Evolutionary conservation across 2,113 vertebrate genomes (phyloP).

Genomic region (Hypanus sabinus): DNA sequence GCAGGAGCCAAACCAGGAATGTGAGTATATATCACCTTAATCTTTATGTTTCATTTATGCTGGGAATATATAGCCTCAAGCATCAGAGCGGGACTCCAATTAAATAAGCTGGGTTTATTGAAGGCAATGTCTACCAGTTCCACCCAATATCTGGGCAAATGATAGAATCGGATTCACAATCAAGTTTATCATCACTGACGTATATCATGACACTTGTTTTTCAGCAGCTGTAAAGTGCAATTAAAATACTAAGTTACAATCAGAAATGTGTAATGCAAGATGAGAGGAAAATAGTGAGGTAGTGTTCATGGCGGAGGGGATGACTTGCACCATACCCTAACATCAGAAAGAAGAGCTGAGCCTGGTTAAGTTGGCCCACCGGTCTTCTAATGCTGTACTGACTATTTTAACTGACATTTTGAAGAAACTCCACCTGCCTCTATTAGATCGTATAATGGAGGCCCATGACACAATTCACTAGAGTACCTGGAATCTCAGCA

Average conservation of each 20-base stretch:
- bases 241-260: too few relatives aligned
- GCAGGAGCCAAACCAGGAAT: slow-evolving; percentile 95
- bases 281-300: too few relatives aligned
- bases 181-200: too few relatives aligned
- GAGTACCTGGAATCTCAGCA: background rate
- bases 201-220: too few relatives aligned
- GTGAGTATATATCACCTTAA: slow-evolving; percentile 57
- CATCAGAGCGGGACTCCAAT: background rate
- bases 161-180: background rate
- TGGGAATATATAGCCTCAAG: too few relatives aligned
- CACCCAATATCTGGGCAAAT: background rate
- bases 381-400: background rate
- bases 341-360: background rate
- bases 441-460: background rate
- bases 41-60: background rate
- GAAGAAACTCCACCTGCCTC: background rate
- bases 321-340: too few relatives aligned
- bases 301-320: too few relatives aligned
- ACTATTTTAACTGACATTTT: background rate
- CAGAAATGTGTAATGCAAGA: too few relatives aligned
- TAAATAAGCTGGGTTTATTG: background rate
- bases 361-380: background rate
- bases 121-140: background rate
- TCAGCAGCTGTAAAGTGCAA: too few relatives aligned
- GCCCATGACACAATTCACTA: too few relatives aligned